These are phyloP conservation scores for Ophioderma brevispina DNA, from an alignment of 35 echinoderm and acorn worm genomes.

Conservation along the genomic window DNA sequence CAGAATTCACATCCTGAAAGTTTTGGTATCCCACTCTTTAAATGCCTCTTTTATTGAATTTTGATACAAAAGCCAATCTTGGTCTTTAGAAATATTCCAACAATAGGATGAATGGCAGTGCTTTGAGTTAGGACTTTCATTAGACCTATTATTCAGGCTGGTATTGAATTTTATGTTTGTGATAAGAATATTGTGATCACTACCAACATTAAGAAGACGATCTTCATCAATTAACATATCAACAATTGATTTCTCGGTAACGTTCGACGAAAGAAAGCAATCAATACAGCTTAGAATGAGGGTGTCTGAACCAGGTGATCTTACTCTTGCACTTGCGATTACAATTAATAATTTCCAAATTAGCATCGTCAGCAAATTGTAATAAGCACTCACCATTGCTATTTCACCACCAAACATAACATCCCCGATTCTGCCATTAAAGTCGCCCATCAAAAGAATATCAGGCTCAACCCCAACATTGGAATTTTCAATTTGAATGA, in stretches of 20 bases:
- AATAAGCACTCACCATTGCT: neutral
- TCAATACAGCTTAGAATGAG: constrained; percentile 11
- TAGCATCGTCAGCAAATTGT: neutral
- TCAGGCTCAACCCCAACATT: neutral
- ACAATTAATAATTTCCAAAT: neutral
- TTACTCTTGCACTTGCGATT: neutral
- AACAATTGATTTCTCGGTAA: neutral
- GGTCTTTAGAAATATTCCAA: neutral
- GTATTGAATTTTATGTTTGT: neutral
- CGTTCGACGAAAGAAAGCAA: neutral
- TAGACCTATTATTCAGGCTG: too few relatives aligned
- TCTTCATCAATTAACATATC: neutral
- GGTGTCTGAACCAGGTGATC: constrained; percentile 2
- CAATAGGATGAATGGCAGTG: too few relatives aligned
- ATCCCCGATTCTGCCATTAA: too few relatives aligned
- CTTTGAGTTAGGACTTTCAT: too few relatives aligned
- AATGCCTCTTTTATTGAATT: neutral
- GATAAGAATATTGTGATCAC: too few relatives aligned
- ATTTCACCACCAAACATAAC: too few relatives aligned
- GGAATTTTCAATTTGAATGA: neutral
- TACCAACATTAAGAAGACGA: neutral
- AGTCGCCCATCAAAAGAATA: too few relatives aligned
- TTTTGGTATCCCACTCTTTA: neutral
- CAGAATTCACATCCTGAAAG: neutral
- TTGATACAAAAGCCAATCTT: neutral